Base-by-base conservation (phyloP, 1,140 invertebrate genomes). In the Goniozus legneri region DNA sequence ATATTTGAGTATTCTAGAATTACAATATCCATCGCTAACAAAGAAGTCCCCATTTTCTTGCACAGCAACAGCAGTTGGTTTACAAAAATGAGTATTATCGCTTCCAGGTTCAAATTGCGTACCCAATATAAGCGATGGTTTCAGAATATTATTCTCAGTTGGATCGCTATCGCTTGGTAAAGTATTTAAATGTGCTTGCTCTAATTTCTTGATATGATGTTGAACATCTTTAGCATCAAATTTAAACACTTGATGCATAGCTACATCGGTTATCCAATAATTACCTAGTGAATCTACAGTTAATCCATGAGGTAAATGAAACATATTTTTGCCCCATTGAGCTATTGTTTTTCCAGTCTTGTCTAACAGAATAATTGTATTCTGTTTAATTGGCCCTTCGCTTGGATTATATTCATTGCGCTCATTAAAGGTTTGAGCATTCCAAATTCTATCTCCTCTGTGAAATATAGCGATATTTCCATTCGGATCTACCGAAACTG, bases 21-120 rank as follows among this genome's bases (percentile, higher is more conserved):
- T 97, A 65, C 95, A 98, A 66, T 98, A 98, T 8, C 91, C 91
- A 76, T 98, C 95, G 8, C 92, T 85, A 1, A 98, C 89, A 69
- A 92, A 98, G 71, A 98, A 93, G 45, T 92, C 85, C 0, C 91
- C 93, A 59, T 83, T 85, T 4, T 79, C 71, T 15, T 89, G 72
- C 7, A 92, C 89, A 19, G 94, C 92, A 2, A 96, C 91, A 6
- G 89, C 86, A 6, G 92, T 91, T 8, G 95, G 95, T 70, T 97
- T 96, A 71, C 95, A 98, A 75, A 97, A 97, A 62, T 89, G 88
- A 3, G 64, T 69, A 34, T 84, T 76, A 56, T 88, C 86, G 49
- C 80, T 80, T 39, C 94, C 93, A 2, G 94, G 92, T 15, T 82
- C 72, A 71, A 97, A 75, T 19, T 67, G 54, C 38, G 59, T 40